Percentiles rank a stretch among this genome's conserved stretches.
Evolutionary conservation across 2,888 invertebrate genomes (phyloP).

Genomic region (Nasonovia ribisnigri): DNA sequence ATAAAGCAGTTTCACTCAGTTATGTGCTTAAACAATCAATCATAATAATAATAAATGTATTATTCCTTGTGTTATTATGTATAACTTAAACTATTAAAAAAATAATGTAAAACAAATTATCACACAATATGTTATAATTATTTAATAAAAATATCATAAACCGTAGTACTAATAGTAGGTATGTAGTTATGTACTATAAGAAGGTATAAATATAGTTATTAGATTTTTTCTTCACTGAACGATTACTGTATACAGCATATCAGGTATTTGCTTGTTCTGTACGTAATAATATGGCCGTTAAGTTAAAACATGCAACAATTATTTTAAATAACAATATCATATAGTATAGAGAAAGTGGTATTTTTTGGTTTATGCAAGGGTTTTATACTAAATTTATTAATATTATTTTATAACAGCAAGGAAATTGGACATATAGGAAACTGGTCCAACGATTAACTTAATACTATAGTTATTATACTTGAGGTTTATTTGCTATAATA

Average conservation of each 20-base stretch:
- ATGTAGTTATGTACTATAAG: not conserved
- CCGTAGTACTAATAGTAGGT: not conserved
- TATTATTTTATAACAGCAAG: not conserved
- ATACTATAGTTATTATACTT: not conserved
- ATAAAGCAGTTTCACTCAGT: not conserved
- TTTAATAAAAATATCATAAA: too few relatives aligned
- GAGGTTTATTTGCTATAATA: not conserved
- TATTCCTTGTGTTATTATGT: too few relatives aligned
- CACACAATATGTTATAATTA: not conserved
- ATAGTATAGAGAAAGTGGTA: not conserved
- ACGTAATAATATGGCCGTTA: not conserved
- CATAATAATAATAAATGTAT: too few relatives aligned
- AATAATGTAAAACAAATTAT: too few relatives aligned
- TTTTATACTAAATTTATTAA: not conserved
- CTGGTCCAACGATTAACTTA: not conserved
- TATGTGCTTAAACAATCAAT: not conserved
- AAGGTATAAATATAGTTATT: not conserved
- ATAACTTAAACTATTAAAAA: too few relatives aligned
- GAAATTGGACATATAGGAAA: not conserved
- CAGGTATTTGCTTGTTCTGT: not conserved
- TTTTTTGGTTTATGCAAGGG: not conserved
- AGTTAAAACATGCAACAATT: not conserved
- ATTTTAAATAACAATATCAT: too few relatives aligned
- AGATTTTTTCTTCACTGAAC: not conserved
- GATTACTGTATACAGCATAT: not conserved